Conservation (phyloP, 2,888 invertebrate genomes). For the Dorcus parallelipipedus region DNA sequence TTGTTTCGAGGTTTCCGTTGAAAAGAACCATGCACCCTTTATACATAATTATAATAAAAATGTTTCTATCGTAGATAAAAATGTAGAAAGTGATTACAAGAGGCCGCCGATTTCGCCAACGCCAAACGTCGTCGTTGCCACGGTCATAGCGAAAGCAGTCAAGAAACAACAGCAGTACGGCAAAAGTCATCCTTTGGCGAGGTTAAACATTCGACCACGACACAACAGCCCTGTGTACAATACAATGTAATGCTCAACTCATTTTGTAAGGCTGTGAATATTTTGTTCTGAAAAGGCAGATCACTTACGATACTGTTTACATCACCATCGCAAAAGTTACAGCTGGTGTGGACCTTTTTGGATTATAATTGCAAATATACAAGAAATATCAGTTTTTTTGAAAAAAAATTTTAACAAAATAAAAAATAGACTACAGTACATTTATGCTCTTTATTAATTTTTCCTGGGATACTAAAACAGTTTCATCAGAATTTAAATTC, state of each 20-base stretch:
- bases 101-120: conserved; percentile 50
- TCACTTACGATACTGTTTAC: too few species aligned
- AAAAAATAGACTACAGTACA: too few species aligned
- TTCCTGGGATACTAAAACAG: too few species aligned
- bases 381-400: too few species aligned
- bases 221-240: conserved; percentile 83
- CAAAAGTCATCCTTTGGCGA: conserved; percentile 87
- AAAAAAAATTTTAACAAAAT: too few species aligned
- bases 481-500: too few species aligned
- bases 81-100: conserved; percentile 35
- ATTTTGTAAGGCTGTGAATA: conserved; percentile 9
- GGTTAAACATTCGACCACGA: conserved; percentile 75
- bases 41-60: conserved; percentile 34
- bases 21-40: conserved; percentile 36
- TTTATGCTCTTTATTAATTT: too few species aligned
- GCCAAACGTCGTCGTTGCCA: conserved; percentile 60
- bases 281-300: neutral
- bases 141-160: conserved; percentile 68
- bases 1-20: conserved; percentile 42
- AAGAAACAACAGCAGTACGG: conserved; percentile 85
- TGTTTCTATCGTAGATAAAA: conserved; percentile 29
- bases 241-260: conserved; percentile 65
- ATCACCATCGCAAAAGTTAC: too few species aligned
- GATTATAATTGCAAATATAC: too few species aligned
- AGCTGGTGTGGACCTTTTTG: too few species aligned